phyloP scores from a whole-genome alignment of 2,113 vertebrate species.

The Montifringilla adamsi region DNA sequence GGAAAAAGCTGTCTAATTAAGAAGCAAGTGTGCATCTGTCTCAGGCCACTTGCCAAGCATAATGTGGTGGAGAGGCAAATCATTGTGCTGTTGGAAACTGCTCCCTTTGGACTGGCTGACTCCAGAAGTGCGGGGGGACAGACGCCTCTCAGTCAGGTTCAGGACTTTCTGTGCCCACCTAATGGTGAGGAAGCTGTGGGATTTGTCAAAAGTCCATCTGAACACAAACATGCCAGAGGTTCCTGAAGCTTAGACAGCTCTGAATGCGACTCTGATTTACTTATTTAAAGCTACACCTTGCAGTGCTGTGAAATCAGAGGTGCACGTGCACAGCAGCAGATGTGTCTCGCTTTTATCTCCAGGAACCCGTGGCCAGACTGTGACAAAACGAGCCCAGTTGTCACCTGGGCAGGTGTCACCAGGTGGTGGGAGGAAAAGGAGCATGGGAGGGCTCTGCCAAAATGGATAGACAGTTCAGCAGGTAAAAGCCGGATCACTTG shows the following conservation, averaged over 20 bases:
- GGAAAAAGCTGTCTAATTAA: conserved; percentile 39
- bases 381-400: conserved; percentile 17
- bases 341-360: background rate
- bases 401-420: background rate
- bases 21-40: conserved; percentile 48
- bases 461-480: background rate
- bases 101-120: background rate
- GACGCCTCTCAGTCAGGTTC: background rate
- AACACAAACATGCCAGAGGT: background rate
- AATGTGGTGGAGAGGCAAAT: background rate
- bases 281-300: background rate
- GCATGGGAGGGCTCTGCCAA: background rate
- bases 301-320: background rate
- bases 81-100: background rate
- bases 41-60: conserved; percentile 65
- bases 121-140: background rate
- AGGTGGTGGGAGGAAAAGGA: background rate
- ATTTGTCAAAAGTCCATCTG: background rate
- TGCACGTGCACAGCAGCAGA: background rate
- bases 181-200: background rate
- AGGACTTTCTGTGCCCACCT: background rate
- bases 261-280: background rate
- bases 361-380: background rate
- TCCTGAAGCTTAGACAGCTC: background rate
- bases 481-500: background rate